Conservation (phyloP, 1,140 invertebrate species). For the Drosophila triauraria region DNA sequence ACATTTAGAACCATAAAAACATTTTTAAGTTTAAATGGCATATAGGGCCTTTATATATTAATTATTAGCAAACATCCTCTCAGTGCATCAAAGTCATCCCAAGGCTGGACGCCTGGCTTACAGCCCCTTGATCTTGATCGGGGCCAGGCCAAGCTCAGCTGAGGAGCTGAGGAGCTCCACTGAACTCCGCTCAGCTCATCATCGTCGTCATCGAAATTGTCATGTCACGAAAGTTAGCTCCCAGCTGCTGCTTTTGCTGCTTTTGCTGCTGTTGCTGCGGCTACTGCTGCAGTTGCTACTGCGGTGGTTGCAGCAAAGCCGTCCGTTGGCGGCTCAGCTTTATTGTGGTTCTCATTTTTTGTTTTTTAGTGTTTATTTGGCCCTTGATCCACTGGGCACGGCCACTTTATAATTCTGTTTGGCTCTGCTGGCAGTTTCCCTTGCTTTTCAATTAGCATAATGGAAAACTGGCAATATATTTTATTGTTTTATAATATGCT, state of each 20-base stretch:
- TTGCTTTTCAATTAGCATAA: slow-evolving; percentile 41
- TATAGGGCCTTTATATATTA: no score
- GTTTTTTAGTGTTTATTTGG: slow-evolving; percentile 41
- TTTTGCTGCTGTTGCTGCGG: slow-evolving; percentile 27
- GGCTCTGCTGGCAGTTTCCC: slow-evolving; percentile 28
- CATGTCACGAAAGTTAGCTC: slow-evolving; percentile 81
- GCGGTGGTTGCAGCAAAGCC: slow-evolving; percentile 27
- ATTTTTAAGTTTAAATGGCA: no score
- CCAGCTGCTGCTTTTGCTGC: slow-evolving; percentile 59
- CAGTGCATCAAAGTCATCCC: slow-evolving; percentile 24
- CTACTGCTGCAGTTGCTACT: slow-evolving; percentile 33
- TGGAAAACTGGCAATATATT: slow-evolving; percentile 28
- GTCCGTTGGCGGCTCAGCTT: slow-evolving; percentile 52
- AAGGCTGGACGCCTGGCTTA: slow-evolving; percentile 28
- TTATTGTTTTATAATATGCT: slow-evolving; percentile 38
- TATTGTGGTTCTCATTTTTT: slow-evolving; percentile 66
- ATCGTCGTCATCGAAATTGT: slow-evolving; percentile 81
- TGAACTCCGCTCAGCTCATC: slow-evolving; percentile 51
- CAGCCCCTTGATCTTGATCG: slow-evolving; percentile 73
- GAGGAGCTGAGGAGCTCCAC: slow-evolving; percentile 11
- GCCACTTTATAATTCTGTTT: slow-evolving; percentile 62
- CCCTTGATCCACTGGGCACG: slow-evolving; percentile 54
- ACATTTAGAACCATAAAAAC: no score
- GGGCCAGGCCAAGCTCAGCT: background rate
- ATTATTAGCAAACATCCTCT: background rate